Evolutionary conservation across 1,140 invertebrate genomes (phyloP), one percentile per base, ranked within the genome.

Genomic region (Capitella teleta): DNA sequence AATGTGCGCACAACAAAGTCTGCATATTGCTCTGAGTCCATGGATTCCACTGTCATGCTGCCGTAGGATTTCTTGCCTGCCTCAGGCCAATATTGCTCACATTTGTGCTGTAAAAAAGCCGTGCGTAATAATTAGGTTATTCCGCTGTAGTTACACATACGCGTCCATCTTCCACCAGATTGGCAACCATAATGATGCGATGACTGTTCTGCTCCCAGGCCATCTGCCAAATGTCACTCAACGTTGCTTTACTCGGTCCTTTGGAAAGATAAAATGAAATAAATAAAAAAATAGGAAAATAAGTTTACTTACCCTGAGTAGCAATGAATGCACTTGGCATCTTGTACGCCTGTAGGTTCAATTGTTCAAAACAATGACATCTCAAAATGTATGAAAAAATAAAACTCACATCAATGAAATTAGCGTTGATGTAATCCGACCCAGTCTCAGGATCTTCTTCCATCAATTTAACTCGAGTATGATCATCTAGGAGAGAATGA

Each of bases 41-140:
- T 68, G 48, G 92, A 68, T 60, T 82, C 85, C 2, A 95, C 90
- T 74, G 86, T 83, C 61, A 95, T 87, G 18, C 85, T 81, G 28
- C 89, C 91, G 65, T 93, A 92, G 14, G 81, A 82, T 67, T 91
- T 85, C 1, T 79, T 77, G 8, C 87, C 90, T 74, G 91, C 87
- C 62, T 87, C 88, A 52, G 90, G 90, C 90, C 90, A 95, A 66
- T 95, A 94, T 83, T 89, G 86, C 73, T 94, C 88, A 74, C 90
- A 95, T 76, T 94, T 95, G 62, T 85, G 81, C 85, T 89, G 72
- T 6, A 78, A 79, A 16, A 43, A 10, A 28, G 21, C 14, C 24
- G 42, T 44, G 42, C 12, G 16, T 34, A 16, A 34, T 16, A 34
- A 16, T 34, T 16, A 34, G 16, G 10, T 34, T 10, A 34, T 16